Conservation (phyloP, 2,797 vertebrate species). For the Ctenochaetus hawaiiensis region DNA sequence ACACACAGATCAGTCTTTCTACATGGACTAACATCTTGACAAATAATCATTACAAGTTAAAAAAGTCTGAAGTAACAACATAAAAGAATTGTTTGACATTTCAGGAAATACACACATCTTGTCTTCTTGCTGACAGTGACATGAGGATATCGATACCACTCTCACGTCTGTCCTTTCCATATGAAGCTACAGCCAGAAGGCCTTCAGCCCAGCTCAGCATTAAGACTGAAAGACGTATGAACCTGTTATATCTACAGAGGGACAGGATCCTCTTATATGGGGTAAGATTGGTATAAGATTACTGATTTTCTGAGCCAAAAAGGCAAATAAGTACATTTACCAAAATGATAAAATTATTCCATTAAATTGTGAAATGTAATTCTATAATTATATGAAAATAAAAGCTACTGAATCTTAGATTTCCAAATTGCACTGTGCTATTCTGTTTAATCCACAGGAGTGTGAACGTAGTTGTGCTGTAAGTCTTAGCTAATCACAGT, state of each 20-base stretch:
- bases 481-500: background rate
- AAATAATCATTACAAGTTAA: background rate
- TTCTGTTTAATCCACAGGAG: background rate
- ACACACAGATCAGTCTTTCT: slow-evolving; percentile 11
- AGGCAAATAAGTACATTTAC: background rate
- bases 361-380: background rate
- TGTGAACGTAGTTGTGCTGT: background rate
- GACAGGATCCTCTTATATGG: too few relatives aligned
- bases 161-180: background rate
- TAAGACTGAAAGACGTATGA: background rate
- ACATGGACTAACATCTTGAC: too few relatives aligned
- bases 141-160: slow-evolving; percentile 1
- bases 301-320: background rate
- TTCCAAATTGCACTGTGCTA: background rate
- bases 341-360: background rate
- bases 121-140: background rate
- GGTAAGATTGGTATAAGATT: background rate
- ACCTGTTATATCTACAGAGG: too few relatives aligned
- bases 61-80: background rate
- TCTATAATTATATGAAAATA: background rate
- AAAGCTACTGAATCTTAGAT: background rate
- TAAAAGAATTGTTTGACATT: background rate
- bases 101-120: background rate
- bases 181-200: background rate
- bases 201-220: too few relatives aligned